Evolutionary conservation across 2,797 vertebrate species (phyloP), one percentile per base, ranked within the genome.

Genomic region (Lateolabrax maculatus): DNA sequence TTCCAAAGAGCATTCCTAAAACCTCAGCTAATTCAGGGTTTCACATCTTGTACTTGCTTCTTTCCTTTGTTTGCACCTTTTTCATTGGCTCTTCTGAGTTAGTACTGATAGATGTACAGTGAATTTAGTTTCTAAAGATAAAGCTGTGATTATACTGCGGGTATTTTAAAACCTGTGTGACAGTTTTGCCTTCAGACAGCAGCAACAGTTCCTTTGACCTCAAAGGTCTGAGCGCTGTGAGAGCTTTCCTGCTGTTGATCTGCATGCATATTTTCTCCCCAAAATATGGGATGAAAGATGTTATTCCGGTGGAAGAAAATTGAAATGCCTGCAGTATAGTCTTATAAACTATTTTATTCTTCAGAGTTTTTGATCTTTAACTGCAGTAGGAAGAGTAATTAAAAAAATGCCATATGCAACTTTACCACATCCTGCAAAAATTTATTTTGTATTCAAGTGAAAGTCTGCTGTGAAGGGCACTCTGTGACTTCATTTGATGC

Each of bases 401-500:
- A 34, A 71, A 55, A 39, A 49, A 16, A 15, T 37, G 34, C n/a
- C 52, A 2, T 10, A 21, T 43, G 12, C 25, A 64, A 16, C 27
- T 41, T 48, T 4, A n/a, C 37, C 10, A 19, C 25, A 5, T 53
- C 48, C 57, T 49, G n/a, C 56, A 55, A 48, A 53, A 43, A 63
- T 21, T 1, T 10, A 46, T 73, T 73, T 51, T 8, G 43, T 34
- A 77, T 57, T 64, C 39, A 34, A 23, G 66, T 25, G 57, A 36
- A 75, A 25, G 46, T 61, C 62, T 66, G 71, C 23, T 29, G 70
- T 55, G 79, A 79, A 76, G 79, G 74, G 44, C 77, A 21, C 43
- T 41, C 18, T 0, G 21, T 21, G 23, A 57, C 66, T 85, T 53
- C 43, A 83, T 72, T 73, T 81, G 74, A 79, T 81, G 64, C 68